phyloP scores from a whole-genome alignment of 2,797 vertebrate genomes.

The Notolepis coatsorum region DNA sequence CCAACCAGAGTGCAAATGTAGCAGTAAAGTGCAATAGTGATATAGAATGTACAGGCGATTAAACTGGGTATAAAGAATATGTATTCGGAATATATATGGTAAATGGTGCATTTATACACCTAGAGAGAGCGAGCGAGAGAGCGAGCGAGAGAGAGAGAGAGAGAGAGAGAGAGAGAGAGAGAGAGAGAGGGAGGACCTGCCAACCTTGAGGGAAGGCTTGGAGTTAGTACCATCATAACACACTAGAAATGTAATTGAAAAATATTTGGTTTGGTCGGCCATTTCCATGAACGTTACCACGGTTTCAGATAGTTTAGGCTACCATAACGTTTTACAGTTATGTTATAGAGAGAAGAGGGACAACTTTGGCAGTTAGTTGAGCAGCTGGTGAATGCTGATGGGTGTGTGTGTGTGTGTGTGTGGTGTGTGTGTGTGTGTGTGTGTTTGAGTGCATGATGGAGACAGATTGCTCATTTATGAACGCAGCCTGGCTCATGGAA shows the following conservation, averaged over 20 bases:
- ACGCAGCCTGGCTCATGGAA: constrained; percentile 54
- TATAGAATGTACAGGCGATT: too few species aligned
- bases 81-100: too few species aligned
- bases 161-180: constrained; percentile 25
- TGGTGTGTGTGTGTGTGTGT: constrained; percentile 64
- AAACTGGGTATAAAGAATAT: too few species aligned
- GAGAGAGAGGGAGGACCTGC: not conserved
- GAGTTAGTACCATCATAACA: constrained; percentile 31
- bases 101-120: not conserved
- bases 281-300: too few species aligned
- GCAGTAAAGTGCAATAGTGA: too few species aligned
- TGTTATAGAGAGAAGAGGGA: constrained; percentile 41
- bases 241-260: constrained; percentile 65
- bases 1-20: too few species aligned
- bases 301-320: constrained; percentile 70
- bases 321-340: too few species aligned
- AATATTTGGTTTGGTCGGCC: constrained; percentile 82
- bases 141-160: not conserved
- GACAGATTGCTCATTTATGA: constrained; percentile 76
- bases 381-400: constrained; percentile 17
- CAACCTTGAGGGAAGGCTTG: constrained; percentile 58
- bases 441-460: constrained; percentile 60
- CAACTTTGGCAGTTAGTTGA: constrained; percentile 37
- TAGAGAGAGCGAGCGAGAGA: constrained; percentile 13
- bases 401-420: constrained; percentile 4